Base-by-base conservation (phyloP, 2,888 invertebrate species). In the Apeira syringaria region DNA sequence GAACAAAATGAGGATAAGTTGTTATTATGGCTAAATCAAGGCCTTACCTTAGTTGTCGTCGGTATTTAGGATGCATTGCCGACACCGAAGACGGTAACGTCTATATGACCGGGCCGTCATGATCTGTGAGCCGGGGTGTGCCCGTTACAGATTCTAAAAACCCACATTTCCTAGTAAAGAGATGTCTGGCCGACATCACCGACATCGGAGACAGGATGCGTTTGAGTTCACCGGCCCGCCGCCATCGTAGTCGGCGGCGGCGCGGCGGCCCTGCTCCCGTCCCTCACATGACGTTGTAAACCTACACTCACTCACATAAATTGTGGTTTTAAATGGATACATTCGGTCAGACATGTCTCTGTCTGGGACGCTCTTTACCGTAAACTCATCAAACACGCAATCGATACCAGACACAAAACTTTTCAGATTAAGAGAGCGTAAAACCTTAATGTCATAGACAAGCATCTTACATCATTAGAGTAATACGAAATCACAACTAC, bases 141-240 rank as follows among this genome's bases (percentile, higher is more conserved):
- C 80, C 65, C 75, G 74, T 83, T 78, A 80, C 79, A 75, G 64
- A 74, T 78, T 78, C 81, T 85, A 71, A 82, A 84, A 86, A 83
- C 85, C 78, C 68, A 80, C 81, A 82, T 86, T 83, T 76, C 86
- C 86, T 74, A 79, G 80, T 82, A 80, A 46, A 46, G 61, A 84
- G 80, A 73, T 69, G 65, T 64, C 60, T 75, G 79, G 70, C 80
- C 80, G 73, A 82, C 80, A 80, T 81, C 70, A 60, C 74, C 65
- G 61, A 63, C 71, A 75, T 67, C 58, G 73, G 76, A 79, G 77
- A 82, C 87, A 85, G 88, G 87, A 88, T 87, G 80, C 76, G 62
- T 64, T 30, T 64, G 69, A 76, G 84, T 81, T 79, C 80, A 82
- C 67, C 74, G 80, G 49, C 51, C 50, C 34, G 40, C 33, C 65